These are phyloP conservation scores for Neoitamus cyanurus DNA, from an alignment of 2,888 invertebrate species.

Conservation along the genomic window DNA sequence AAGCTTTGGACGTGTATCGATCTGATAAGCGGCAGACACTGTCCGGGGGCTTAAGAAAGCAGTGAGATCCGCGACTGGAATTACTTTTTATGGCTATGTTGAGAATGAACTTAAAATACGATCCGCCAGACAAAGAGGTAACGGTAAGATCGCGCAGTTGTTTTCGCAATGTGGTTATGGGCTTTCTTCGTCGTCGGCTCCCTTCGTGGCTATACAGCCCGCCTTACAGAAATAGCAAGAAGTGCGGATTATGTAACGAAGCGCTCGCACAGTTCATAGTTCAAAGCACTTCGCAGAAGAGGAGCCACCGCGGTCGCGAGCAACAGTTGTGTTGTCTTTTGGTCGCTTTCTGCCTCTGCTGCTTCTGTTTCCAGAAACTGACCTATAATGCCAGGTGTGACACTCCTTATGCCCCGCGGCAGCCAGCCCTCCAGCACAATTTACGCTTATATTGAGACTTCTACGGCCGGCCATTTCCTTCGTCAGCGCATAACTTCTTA, in stretches of 20 bases:
- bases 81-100: slow-evolving; percentile 43
- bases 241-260: slow-evolving; percentile 24
- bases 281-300: slow-evolving; percentile 37
- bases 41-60: slow-evolving; percentile 29
- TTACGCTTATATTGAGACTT: background rate
- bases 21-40: slow-evolving; percentile 35
- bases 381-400: slow-evolving; percentile 35
- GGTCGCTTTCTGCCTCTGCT: too few relatives aligned
- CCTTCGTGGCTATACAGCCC: background rate
- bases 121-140: slow-evolving; percentile 38
- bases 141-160: slow-evolving; percentile 32
- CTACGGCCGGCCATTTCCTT: background rate
- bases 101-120: slow-evolving; percentile 24
- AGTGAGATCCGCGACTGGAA: slow-evolving; percentile 29
- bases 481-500: background rate
- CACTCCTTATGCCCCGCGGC: background rate
- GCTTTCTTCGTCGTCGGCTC: background rate
- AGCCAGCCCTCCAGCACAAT: background rate
- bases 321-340: slow-evolving; percentile 25
- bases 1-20: slow-evolving; percentile 33
- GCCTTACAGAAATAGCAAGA: background rate
- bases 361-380: slow-evolving; percentile 40
- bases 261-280: slow-evolving; percentile 41
- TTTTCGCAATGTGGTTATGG: slow-evolving; percentile 33
- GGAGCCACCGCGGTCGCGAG: background rate